These are phyloP conservation scores for Felis chaus DNA, from an alignment of 2,113 vertebrate species.

Conservation along the genomic window DNA sequence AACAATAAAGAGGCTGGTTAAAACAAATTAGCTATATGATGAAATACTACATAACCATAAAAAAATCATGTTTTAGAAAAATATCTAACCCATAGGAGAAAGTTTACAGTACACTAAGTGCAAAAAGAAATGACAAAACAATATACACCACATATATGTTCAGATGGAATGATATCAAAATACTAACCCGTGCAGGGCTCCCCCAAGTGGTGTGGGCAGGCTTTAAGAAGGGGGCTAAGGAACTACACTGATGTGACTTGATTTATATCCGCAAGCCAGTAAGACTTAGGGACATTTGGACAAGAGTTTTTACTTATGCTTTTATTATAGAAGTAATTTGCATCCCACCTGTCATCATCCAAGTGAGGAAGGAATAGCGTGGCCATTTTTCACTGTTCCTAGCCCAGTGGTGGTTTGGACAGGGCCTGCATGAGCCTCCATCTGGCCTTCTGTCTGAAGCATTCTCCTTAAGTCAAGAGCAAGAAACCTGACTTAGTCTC, in stretches of 20 bases:
- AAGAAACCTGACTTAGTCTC: not conserved
- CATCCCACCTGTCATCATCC: not conserved
- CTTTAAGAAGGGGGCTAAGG: not conserved
- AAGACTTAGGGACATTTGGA: not conserved
- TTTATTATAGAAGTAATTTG: constrained; percentile 7
- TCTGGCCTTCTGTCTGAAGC: not conserved
- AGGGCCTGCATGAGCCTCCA: not conserved
- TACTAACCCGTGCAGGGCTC: not conserved
- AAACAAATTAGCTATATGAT: not conserved
- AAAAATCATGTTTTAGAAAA: constrained; percentile 4
- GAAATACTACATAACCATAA: not conserved
- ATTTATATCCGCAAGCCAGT: not conserved
- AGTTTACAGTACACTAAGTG: not conserved
- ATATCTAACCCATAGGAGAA: not conserved
- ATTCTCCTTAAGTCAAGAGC: not conserved
- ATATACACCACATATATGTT: not conserved
- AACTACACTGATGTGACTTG: not conserved
- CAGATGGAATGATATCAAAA: not conserved
- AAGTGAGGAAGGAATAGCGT: not conserved
- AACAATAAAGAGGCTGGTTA: not conserved
- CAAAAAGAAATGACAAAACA: not conserved
- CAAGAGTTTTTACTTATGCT: not conserved
- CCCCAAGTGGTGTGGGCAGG: not conserved
- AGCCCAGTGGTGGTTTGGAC: not conserved
- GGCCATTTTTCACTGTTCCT: not conserved